Conservation (phyloP, 2,113 vertebrate species). For the Copsychus sechellarum region DNA sequence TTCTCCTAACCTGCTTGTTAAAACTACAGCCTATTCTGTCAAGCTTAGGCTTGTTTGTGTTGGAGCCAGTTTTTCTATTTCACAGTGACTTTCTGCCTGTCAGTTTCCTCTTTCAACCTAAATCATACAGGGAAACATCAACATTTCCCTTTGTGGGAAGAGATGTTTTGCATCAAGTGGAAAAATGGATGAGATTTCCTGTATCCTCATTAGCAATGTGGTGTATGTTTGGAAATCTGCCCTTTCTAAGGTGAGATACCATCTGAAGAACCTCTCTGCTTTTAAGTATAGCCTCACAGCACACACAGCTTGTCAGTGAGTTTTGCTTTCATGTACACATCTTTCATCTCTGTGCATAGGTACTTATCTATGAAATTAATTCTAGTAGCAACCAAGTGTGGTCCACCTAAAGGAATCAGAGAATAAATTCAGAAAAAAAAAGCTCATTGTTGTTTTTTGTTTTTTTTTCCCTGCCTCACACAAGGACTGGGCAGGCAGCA, state of each 20-base stretch:
- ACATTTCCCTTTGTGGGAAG: conserved; percentile 28
- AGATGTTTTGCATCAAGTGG: conserved; percentile 46
- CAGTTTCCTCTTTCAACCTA: conserved; percentile 26
- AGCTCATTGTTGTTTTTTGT: background rate
- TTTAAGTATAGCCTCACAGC: conserved; percentile 22
- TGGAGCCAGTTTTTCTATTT: conserved; percentile 44
- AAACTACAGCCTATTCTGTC: conserved; percentile 41
- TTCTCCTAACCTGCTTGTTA: conserved; percentile 23
- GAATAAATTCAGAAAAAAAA: background rate
- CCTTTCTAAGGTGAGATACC: conserved; percentile 22
- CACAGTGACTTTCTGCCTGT: background rate
- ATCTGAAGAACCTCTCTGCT: conserved; percentile 2
- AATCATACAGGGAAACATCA: conserved; percentile 25
- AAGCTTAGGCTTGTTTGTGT: conserved; percentile 58
- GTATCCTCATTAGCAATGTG: conserved; percentile 29
- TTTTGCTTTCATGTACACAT: background rate
- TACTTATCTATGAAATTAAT: conserved; percentile 10
- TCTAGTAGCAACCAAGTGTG: background rate
- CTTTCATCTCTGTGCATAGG: conserved; percentile 22
- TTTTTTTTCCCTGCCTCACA: background rate
- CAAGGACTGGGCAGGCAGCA: background rate
- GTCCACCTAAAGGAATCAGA: background rate
- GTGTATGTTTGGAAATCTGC: background rate
- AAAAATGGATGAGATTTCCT: conserved; percentile 55
- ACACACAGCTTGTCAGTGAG: background rate